These are phyloP conservation scores for Falcaria lacertinaria DNA, from an alignment of 2,888 invertebrate genomes.

Conservation along the genomic window DNA sequence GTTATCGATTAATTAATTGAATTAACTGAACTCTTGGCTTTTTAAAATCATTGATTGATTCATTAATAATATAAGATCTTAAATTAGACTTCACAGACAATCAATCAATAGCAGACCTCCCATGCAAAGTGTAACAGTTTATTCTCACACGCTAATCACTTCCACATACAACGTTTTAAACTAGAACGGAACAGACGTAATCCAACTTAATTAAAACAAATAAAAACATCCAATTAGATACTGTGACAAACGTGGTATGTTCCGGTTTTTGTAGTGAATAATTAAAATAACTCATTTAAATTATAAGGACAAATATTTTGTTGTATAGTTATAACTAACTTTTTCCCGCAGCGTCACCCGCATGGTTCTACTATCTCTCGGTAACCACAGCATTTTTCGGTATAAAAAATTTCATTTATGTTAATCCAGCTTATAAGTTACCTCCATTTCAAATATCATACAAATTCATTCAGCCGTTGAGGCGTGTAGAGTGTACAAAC, in stretches of 20 bases:
- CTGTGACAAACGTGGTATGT: slow-evolving; percentile 22
- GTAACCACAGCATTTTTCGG: too few species aligned
- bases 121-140: slow-evolving; percentile 40
- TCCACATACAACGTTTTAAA: slow-evolving; percentile 1
- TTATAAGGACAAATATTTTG: background rate
- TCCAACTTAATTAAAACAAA: slow-evolving; percentile 24
- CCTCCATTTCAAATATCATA: too few species aligned
- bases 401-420: too few species aligned
- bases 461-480: too few species aligned
- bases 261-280: slow-evolving; percentile 26
- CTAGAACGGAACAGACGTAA: slow-evolving; percentile 1
- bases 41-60: slow-evolving; percentile 29
- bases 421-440: too few species aligned
- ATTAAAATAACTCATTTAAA: slow-evolving; percentile 24
- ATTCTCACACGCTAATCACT: slow-evolving; percentile 37
- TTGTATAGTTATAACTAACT: too few species aligned
- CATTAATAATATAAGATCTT: slow-evolving; percentile 26
- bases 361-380: too few species aligned
- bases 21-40: slow-evolving; percentile 27
- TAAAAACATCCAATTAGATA: slow-evolving; percentile 22
- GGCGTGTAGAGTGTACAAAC: too few species aligned
- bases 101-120: slow-evolving; percentile 45
- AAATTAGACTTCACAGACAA: slow-evolving; percentile 36
- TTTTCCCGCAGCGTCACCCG: too few species aligned
- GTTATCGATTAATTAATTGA: slow-evolving; percentile 20